Evolutionary conservation across 2,113 vertebrate genomes (phyloP).

Genomic region (Mormyrus lacerda): DNA sequence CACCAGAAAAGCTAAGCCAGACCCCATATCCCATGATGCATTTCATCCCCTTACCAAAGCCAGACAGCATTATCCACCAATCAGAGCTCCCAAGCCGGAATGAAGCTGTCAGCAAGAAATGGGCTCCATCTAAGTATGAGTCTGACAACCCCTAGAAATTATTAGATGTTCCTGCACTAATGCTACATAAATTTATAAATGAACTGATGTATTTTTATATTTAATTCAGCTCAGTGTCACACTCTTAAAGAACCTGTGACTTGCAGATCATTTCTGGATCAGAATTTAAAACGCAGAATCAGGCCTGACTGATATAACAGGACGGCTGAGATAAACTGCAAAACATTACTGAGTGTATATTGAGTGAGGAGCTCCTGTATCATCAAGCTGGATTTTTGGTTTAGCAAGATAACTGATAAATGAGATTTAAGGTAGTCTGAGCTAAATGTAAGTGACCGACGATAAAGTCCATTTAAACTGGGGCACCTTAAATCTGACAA

Average conservation of each 20-base stretch:
- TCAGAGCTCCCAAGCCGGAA: background rate
- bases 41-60: background rate
- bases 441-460: background rate
- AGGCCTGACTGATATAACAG: background rate
- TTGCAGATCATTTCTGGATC: background rate
- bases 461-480: background rate
- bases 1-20: constrained; percentile 21
- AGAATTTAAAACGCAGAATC: background rate
- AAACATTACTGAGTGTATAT: background rate
- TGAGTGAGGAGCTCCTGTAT: background rate
- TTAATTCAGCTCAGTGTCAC: background rate
- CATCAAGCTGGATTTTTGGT: background rate
- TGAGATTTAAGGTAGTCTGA: background rate
- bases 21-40: background rate
- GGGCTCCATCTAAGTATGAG: background rate
- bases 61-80: background rate
- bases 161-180: background rate
- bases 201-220: background rate
- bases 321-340: background rate
- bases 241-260: background rate
- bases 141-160: background rate
- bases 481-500: background rate
- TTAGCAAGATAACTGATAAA: background rate
- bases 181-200: background rate
- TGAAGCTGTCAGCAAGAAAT: background rate